These are phyloP conservation scores for Pachyramphus minor DNA, from an alignment of 2,113 vertebrate genomes.

Conservation along the genomic window DNA sequence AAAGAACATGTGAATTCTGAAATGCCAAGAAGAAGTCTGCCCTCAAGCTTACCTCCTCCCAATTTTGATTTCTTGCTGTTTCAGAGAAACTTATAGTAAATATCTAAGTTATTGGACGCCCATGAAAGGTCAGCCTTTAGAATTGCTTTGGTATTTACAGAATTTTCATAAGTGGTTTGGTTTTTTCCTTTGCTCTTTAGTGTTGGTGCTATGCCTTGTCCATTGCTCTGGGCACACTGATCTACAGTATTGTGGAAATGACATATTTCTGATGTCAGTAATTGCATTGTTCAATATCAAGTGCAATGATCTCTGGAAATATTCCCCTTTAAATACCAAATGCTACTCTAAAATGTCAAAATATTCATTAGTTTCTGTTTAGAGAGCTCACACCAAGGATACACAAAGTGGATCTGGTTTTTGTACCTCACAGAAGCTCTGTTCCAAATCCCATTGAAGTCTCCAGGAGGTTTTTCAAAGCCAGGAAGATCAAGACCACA, in stretches of 20 bases:
- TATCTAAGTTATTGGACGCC: neutral
- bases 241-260: neutral
- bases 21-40: neutral
- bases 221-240: neutral
- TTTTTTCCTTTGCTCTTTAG: neutral
- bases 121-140: neutral
- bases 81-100: neutral
- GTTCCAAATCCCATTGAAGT: neutral
- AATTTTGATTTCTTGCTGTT: neutral
- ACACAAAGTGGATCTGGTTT: neutral
- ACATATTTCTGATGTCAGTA: neutral
- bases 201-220: neutral
- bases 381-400: neutral
- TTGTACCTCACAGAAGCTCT: neutral
- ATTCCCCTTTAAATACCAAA: neutral
- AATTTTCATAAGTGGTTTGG: accelerated
- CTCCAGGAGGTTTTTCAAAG: neutral
- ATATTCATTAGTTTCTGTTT: neutral
- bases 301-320: neutral
- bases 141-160: neutral
- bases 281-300: neutral
- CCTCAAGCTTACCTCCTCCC: neutral
- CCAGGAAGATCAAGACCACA: neutral
- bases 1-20: neutral
- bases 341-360: neutral